These are phyloP conservation scores for Stomatorhinus walkeri DNA, from an alignment of 2,797 vertebrate genomes.

Conservation along the genomic window DNA sequence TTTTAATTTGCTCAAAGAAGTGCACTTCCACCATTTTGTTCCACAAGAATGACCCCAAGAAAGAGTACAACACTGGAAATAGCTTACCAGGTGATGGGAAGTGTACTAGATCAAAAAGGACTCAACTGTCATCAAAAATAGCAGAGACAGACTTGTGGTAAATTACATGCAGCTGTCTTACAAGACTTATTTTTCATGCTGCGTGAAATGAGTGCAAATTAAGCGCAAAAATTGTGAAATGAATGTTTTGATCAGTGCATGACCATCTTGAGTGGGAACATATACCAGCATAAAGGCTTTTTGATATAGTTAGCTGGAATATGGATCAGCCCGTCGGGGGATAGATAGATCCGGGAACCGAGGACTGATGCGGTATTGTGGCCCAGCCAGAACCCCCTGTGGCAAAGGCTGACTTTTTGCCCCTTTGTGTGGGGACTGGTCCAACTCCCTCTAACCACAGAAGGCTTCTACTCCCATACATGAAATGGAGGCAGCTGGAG, in stretches of 20 bases:
- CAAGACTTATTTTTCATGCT: background rate
- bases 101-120: background rate
- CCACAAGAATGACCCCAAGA: background rate
- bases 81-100: background rate
- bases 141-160: background rate
- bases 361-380: constrained; percentile 11
- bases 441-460: constrained; percentile 36
- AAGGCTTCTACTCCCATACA: constrained; percentile 27
- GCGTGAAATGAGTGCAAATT: background rate
- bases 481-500: constrained; percentile 21
- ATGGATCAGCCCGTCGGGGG: background rate
- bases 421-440: constrained; percentile 37
- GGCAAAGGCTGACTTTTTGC: constrained; percentile 38
- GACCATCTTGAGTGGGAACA: constrained; percentile 9
- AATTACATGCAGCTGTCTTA: background rate
- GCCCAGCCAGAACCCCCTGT: background rate
- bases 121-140: constrained; percentile 2
- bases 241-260: background rate
- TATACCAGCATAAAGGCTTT: background rate
- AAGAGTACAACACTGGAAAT: background rate
- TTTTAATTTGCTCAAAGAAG: background rate
- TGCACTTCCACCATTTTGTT: background rate
- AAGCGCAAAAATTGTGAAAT: background rate
- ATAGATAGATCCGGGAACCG: background rate
- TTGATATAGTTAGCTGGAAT: background rate